Evolutionary conservation across 2,888 invertebrate species (phyloP).

Genomic region (Teleogryllus oceanicus): DNA sequence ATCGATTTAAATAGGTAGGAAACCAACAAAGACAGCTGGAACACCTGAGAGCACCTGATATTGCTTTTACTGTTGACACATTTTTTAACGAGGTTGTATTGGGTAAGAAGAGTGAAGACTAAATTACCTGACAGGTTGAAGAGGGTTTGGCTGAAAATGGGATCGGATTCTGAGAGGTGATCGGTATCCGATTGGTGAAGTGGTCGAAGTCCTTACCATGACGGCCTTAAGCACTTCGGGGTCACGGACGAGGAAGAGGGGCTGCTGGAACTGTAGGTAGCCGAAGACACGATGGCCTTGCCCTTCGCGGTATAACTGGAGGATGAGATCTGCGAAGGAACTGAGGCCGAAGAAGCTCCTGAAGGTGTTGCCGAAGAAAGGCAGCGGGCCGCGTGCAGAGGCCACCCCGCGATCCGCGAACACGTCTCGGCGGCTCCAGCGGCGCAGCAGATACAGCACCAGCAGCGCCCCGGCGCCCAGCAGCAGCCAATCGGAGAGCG

Average conservation of each 20-base stretch:
- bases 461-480: background rate
- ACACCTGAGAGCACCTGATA: too few species aligned
- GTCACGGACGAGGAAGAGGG: background rate
- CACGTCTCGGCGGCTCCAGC: background rate
- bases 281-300: background rate
- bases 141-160: background rate
- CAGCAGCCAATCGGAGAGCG: background rate
- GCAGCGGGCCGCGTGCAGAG: background rate
- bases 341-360: background rate
- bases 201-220: constrained; percentile 12
- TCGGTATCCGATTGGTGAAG: background rate
- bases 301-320: background rate
- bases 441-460: background rate
- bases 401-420: background rate
- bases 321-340: background rate
- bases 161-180: background rate
- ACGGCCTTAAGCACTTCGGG: background rate
- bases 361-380: background rate
- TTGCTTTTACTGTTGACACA: too few species aligned
- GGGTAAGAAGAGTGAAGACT: background rate
- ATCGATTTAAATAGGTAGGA: too few species aligned
- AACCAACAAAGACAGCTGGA: too few species aligned
- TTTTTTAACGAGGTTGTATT: too few species aligned
- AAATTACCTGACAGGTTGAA: background rate
- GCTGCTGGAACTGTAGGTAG: background rate